Conservation (phyloP, 2,113 vertebrate genomes). For the Amphilophus citrinellus region DNA sequence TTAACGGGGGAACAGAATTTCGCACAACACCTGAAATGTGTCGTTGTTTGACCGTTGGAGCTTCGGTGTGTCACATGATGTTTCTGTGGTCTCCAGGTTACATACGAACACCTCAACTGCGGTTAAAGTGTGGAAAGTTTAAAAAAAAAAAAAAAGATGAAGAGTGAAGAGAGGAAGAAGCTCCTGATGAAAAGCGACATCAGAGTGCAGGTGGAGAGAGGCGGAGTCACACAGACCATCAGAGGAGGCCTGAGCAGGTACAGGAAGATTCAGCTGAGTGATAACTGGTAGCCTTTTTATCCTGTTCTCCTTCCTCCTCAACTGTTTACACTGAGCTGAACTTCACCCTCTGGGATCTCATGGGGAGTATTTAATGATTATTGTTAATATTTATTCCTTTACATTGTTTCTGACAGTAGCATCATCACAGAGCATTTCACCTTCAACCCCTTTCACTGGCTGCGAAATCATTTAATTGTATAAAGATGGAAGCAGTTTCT, state of each 20-base stretch:
- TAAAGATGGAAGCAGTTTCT: background rate
- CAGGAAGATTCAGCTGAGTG: background rate
- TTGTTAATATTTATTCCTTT: background rate
- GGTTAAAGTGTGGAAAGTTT: too few species aligned
- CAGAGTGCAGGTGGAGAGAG: conserved; percentile 31
- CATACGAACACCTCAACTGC: too few species aligned
- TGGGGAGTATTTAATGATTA: accelerated
- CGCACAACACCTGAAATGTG: background rate
- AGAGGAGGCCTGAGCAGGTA: conserved; percentile 27
- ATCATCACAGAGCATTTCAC: background rate
- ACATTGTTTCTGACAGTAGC: background rate
- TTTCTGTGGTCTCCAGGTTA: too few species aligned
- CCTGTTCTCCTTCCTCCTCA: too few species aligned
- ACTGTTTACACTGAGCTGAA: accelerated
- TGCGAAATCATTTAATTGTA: background rate
- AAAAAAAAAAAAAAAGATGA: background rate
- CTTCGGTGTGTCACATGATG: background rate
- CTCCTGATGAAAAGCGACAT: background rate
- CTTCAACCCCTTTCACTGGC: background rate
- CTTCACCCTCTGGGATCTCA: background rate
- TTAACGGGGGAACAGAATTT: too few species aligned
- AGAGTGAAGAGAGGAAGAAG: background rate
- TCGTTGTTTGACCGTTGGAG: background rate
- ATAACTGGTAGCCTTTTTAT: background rate
- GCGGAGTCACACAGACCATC: conserved; percentile 1